phyloP scores from a whole-genome alignment of 2,113 vertebrate species.

The Semicossyphus pulcher region DNA sequence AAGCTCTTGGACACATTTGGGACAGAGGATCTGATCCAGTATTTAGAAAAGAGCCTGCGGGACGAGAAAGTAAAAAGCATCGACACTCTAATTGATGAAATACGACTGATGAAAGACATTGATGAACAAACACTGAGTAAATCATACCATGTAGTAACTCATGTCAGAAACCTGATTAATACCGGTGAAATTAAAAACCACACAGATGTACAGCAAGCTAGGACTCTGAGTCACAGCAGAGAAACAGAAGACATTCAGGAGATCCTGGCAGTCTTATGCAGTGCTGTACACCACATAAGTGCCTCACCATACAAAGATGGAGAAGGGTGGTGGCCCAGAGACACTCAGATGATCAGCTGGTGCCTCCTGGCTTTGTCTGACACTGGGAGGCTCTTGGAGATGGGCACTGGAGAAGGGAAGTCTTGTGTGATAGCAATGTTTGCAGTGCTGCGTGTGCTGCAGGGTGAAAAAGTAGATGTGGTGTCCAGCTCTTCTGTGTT shows the following conservation, averaged over 20 bases:
- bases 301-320: background rate
- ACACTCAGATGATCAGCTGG: slow-evolving; percentile 42
- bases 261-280: slow-evolving; percentile 11
- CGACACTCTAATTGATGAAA: background rate
- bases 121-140: slow-evolving; percentile 42
- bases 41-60: background rate
- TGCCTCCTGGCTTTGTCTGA: slow-evolving; percentile 32
- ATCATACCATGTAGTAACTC: background rate
- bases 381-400: slow-evolving; percentile 42
- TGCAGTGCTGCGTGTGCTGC: slow-evolving; percentile 14
- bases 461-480: slow-evolving; percentile 43
- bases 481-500: slow-evolving; percentile 30
- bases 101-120: slow-evolving; percentile 23
- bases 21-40: background rate
- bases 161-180: slow-evolving; percentile 21
- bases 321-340: slow-evolving; percentile 1
- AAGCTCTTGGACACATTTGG: background rate
- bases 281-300: slow-evolving; percentile 10
- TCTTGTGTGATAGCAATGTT: slow-evolving; percentile 56
- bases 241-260: slow-evolving; percentile 16
- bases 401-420: slow-evolving; percentile 52
- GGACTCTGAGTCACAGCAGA: background rate
- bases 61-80: background rate
- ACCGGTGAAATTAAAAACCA: slow-evolving; percentile 18
- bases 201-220: slow-evolving; percentile 3